Base-by-base conservation (phyloP, 1,140 invertebrate species). In the Panulirus ornatus region DNA sequence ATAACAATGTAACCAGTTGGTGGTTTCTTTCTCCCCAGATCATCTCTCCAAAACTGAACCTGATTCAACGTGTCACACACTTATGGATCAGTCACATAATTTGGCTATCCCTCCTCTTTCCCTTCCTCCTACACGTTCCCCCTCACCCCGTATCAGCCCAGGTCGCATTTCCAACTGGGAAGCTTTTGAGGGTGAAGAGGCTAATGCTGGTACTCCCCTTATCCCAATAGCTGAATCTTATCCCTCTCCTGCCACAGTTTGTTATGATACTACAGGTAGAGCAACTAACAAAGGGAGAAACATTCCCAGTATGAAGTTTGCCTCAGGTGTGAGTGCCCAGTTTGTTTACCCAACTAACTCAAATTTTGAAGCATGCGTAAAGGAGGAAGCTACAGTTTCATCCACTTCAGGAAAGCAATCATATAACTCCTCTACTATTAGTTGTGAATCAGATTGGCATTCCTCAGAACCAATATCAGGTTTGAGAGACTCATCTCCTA, bases 291-390 rank as follows among this genome's bases (percentile, higher is more conserved):
- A 75, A 34, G 63, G 58, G 22, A 76, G 22, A 30, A 76, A n/a
- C 70, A 54, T 38, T n/a, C 58, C 84, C 84, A 83, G 73, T 82
- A 73, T 91, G 73, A 75, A 92, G 44, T 92, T 92, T 92, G 91
- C 92, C 89, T 92, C 92, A 73, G 91, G 91, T 34, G 91, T 91
- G 73, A 90, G 88, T 87, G 91, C 89, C 66, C 92, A 92, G 71
- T 91, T 83, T 86, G 70, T 91, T 36, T 92, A 30, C 66, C 73
- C 85, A 42, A 51, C 86, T 58, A 79, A 63, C 54, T 8, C 42
- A 34, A 47, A 51, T 44, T 47, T 58, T 44, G 44, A n/a, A 75
- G 51, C 58, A 58, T 89, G 47, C n/a, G 16, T 5, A 51, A 70
- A 38, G 44, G 88, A 91, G 27, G 79, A 70, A 47, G 71, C 44